Evolutionary conservation across 2,888 invertebrate species (phyloP).

Genomic region (Limnephilus rhombicus): DNA sequence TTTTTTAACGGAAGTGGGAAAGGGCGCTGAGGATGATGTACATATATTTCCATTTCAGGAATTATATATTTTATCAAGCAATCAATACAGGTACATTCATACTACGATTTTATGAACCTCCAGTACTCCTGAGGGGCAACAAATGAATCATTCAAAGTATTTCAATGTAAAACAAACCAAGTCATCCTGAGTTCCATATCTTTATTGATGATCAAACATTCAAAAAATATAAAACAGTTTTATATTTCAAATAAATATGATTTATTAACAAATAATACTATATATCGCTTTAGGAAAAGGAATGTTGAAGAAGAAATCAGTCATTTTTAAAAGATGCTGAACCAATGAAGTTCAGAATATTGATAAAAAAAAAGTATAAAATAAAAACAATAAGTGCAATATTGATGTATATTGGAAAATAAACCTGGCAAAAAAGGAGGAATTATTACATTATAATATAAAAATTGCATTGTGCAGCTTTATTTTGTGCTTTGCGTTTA

Average conservation of each 20-base stretch:
- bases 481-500: not conserved
- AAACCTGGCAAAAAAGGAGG: not conserved
- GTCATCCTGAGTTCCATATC: not conserved
- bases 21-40: too few species aligned
- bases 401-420: not conserved
- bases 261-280: not conserved
- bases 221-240: conserved; percentile 12
- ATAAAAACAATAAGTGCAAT: not conserved
- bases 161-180: too few species aligned
- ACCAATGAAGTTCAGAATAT: not conserved
- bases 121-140: too few species aligned
- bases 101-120: too few species aligned
- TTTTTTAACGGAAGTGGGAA: too few species aligned
- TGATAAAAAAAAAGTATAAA: not conserved
- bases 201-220: conserved; percentile 7
- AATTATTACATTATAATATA: not conserved
- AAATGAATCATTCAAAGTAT: too few species aligned
- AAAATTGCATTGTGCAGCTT: not conserved
- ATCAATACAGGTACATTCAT: too few species aligned
- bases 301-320: conserved; percentile 11
- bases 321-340: not conserved
- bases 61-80: too few species aligned
- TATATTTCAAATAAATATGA: conserved; percentile 10
- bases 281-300: not conserved
- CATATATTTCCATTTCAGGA: too few species aligned